Conservation (phyloP, 2,113 vertebrate genomes). For the Geococcyx californianus region DNA sequence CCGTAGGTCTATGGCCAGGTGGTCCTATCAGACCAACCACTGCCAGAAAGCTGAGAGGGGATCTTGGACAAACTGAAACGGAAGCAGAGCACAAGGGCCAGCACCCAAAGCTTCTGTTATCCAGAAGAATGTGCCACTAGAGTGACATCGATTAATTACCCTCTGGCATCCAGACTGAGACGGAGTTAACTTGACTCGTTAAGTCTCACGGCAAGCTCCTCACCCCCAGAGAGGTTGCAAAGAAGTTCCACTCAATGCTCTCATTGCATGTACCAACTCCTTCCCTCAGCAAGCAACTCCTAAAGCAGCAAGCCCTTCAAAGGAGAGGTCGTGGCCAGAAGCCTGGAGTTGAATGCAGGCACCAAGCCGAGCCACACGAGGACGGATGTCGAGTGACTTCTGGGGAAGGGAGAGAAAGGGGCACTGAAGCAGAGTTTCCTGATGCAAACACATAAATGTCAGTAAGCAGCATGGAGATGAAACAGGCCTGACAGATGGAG, state of each 20-base stretch:
- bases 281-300: background rate
- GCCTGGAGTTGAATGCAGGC: background rate
- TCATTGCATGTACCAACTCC: background rate
- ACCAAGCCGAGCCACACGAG: background rate
- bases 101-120: background rate
- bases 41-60: background rate
- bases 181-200: background rate
- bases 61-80: background rate
- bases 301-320: background rate
- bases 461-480: constrained; percentile 7
- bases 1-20: fast-evolving
- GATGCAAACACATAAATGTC: constrained; percentile 6
- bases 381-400: background rate
- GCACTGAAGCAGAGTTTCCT: background rate
- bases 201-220: background rate
- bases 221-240: background rate
- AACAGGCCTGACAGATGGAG: constrained; percentile 58
- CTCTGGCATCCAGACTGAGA: background rate
- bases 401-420: background rate
- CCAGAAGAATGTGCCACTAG: background rate
- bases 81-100: background rate
- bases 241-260: background rate
- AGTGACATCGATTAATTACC: background rate
- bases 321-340: background rate
- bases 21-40: background rate